Evolutionary conservation across 2,797 vertebrate species (phyloP), one percentile per base, ranked within the genome.

Genomic region (Euthynnus affinis): DNA sequence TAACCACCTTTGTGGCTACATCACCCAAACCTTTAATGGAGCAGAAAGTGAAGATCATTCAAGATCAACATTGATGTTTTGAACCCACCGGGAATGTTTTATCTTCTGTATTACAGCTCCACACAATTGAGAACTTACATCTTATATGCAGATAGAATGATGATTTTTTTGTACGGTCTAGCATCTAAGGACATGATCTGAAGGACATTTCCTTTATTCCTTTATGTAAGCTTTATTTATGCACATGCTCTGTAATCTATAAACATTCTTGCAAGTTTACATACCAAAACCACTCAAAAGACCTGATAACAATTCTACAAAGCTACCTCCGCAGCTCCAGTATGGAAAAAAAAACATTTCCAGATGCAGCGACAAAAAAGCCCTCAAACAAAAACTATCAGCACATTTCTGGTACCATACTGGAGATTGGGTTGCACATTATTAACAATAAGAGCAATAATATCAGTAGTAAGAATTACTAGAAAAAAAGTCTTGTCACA

Each of bases 301-400:
- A 63, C 13, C 49, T 42, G 10, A 55, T 48, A 62, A 37, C n/a
- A 34, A 63, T 77, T 59, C 66, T 49, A 20, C 44, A 51, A 32
- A 42, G 25, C 44, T n/a, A 49, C 42, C 29, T 63, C 23, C 32
- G 48, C 29, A 53, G 18, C 12, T 57, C 22, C 20, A 29, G 20
- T 18, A 18, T 56, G 13, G 14, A 48, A n/a, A 66, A 58, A 3
- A 66, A 58, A 3, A 34, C 25, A 15, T 5, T 32, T 32, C 29
- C 5, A 29, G 27, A 29, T 29, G 5, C 29, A 1, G 29, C 29
- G n/a, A 51, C 27, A 27, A 27, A 64, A 20, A 62, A n/a, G 25
- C 1, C 29, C 29, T 32, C 29, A 32, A 32, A 32, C 42, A 71
- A 60, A 23, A 32, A 55, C 0, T 32, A 70, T 58, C 42, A 22